These are phyloP conservation scores for Pelosia muscerda DNA, from an alignment of 2,888 invertebrate species.

Conservation along the genomic window DNA sequence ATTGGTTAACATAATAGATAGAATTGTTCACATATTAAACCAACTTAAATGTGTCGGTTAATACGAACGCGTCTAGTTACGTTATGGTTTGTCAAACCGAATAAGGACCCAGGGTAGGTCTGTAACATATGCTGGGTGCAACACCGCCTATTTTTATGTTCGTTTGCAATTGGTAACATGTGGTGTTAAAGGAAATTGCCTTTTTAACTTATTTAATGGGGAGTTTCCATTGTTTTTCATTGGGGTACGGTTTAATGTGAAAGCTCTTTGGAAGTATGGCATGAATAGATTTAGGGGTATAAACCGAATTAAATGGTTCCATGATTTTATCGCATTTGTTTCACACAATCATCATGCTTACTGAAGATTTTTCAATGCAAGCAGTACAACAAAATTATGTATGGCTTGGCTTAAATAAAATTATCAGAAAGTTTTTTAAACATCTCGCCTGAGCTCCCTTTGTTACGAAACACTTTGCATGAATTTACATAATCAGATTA, in stretches of 20 bases:
- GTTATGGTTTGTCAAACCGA: too few species aligned
- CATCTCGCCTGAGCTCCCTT: neutral
- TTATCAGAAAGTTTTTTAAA: constrained; percentile 1
- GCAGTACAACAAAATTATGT: neutral
- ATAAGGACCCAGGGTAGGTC: constrained; percentile 6
- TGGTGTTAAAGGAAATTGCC: constrained; percentile 6
- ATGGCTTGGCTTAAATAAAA: neutral
- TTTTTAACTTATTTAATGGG: neutral
- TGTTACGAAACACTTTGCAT: constrained; percentile 4
- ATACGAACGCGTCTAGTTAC: too few species aligned
- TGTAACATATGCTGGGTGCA: constrained; percentile 18
- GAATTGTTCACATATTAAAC: too few species aligned
- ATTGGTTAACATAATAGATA: too few species aligned
- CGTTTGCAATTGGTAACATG: neutral
- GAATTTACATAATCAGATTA: neutral
- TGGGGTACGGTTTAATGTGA: neutral
- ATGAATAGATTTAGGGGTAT: neutral
- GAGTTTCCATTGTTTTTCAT: neutral
- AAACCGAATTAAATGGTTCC: neutral
- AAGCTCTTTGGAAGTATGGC: neutral
- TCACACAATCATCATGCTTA: too few species aligned
- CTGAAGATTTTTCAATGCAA: neutral
- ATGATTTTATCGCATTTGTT: too few species aligned
- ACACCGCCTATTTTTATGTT: constrained; percentile 23
- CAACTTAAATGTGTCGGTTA: too few species aligned